Conservation (phyloP, 2,113 vertebrate species). For the Actinemys pallida region DNA sequence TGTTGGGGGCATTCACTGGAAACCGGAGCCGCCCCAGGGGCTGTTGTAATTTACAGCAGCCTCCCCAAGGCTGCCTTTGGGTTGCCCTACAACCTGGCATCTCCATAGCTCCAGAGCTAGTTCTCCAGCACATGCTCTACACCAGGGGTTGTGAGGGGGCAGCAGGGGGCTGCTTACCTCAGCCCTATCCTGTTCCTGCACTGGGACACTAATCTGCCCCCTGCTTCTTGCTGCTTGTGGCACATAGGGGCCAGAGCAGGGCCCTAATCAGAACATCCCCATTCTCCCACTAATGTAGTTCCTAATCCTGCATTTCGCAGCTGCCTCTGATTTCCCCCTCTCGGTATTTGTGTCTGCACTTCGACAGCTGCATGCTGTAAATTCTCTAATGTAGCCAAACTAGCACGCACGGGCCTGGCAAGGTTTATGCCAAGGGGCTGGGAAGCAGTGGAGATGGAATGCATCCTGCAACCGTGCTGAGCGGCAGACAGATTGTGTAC, state of each 20-base stretch:
- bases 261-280: background rate
- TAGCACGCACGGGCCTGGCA: background rate
- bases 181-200: background rate
- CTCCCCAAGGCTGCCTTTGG: background rate
- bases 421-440: background rate
- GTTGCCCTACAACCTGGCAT: background rate
- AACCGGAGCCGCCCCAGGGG: background rate
- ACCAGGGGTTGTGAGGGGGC: background rate
- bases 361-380: background rate
- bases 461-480: background rate
- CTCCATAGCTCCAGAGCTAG: background rate
- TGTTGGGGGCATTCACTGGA: background rate
- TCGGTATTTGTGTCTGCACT: background rate
- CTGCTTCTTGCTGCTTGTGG: background rate
- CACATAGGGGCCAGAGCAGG: background rate
- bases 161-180: background rate
- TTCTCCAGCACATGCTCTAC: background rate
- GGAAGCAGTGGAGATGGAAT: background rate
- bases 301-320: background rate
- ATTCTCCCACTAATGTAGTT: background rate
- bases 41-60: background rate
- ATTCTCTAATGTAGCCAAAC: background rate
- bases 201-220: background rate
- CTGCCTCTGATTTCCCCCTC: background rate
- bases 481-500: background rate